phyloP scores from a whole-genome alignment of 2,797 vertebrate genomes.

The Mormyrops boulengeri region DNA sequence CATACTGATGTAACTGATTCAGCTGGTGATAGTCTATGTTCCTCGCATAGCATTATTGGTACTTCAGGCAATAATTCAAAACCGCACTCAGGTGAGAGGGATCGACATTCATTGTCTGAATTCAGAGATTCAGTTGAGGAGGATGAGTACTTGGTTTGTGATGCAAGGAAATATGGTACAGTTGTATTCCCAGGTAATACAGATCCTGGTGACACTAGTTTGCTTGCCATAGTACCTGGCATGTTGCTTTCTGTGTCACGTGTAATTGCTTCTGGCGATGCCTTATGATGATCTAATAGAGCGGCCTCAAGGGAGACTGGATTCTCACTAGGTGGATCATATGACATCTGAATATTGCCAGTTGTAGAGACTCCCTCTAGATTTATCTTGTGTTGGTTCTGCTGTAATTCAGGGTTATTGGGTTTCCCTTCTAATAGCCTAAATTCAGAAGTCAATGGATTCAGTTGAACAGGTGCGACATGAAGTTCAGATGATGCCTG shows the following conservation, averaged over 20 bases:
- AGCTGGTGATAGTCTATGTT: conserved; percentile 34
- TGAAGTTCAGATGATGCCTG: conserved; percentile 24
- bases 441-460: conserved; percentile 8
- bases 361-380: conserved; percentile 10
- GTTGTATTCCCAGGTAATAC: not conserved
- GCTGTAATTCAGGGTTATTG: conserved; percentile 11
- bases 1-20: conserved; percentile 9
- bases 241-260: conserved; percentile 2
- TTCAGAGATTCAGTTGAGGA: conserved; percentile 25
- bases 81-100: not conserved
- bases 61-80: not conserved
- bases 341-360: conserved; percentile 39
- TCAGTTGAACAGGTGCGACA: conserved; percentile 9
- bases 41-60: conserved; percentile 25
- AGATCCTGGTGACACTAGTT: conserved; percentile 13
- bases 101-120: conserved; percentile 13
- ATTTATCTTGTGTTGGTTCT: conserved; percentile 23
- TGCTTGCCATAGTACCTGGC: conserved; percentile 3
- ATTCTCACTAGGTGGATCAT: conserved; percentile 38
- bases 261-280: conserved; percentile 3
- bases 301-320: conserved; percentile 13
- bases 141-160: conserved; percentile 22
- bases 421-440: not conserved
- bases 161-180: conserved; percentile 13
- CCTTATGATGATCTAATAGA: conserved; percentile 21